Evolutionary conservation across 2,797 vertebrate genomes (phyloP).

Genomic region (Platyrinchus mystaceus): DNA sequence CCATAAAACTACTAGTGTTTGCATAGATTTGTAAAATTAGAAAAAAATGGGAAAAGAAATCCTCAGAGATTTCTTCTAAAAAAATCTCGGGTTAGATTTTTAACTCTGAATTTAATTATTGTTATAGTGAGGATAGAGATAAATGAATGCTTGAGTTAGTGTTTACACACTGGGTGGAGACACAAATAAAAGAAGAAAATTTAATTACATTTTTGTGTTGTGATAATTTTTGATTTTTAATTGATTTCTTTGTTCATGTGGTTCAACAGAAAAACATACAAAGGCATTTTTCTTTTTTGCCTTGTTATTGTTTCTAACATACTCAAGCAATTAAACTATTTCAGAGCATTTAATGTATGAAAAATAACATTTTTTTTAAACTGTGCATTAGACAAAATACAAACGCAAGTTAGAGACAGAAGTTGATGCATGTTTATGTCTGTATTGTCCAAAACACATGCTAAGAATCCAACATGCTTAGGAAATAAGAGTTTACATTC

Average conservation of each 20-base stretch:
- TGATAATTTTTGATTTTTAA: slow-evolving; percentile 50
- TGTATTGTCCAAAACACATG: background rate
- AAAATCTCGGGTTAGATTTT: slow-evolving; percentile 42
- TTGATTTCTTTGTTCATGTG: slow-evolving; percentile 50
- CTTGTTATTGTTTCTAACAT: background rate
- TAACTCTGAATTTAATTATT: slow-evolving; percentile 69
- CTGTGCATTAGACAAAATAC: background rate
- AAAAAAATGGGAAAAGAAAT: slow-evolving; percentile 7
- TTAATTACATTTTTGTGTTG: slow-evolving; percentile 68
- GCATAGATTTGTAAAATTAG: slow-evolving; percentile 61
- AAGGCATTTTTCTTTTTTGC: slow-evolving; percentile 2
- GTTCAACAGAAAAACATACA: slow-evolving; percentile 44
- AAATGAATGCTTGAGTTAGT: slow-evolving; percentile 45
- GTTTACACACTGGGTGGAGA: slow-evolving; percentile 64
- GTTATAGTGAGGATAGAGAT: slow-evolving; percentile 50
- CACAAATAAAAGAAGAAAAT: slow-evolving; percentile 72
- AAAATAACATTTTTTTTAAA: background rate
- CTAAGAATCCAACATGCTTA: background rate
- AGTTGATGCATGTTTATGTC: background rate
- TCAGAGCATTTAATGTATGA: background rate
- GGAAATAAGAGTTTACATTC: background rate
- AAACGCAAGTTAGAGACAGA: background rate
- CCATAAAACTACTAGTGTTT: slow-evolving; percentile 36
- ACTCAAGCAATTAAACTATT: background rate
- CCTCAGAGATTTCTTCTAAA: slow-evolving; percentile 48